These are phyloP conservation scores for Ephestia elutella DNA, from an alignment of 1,140 invertebrate species.

Conservation along the genomic window DNA sequence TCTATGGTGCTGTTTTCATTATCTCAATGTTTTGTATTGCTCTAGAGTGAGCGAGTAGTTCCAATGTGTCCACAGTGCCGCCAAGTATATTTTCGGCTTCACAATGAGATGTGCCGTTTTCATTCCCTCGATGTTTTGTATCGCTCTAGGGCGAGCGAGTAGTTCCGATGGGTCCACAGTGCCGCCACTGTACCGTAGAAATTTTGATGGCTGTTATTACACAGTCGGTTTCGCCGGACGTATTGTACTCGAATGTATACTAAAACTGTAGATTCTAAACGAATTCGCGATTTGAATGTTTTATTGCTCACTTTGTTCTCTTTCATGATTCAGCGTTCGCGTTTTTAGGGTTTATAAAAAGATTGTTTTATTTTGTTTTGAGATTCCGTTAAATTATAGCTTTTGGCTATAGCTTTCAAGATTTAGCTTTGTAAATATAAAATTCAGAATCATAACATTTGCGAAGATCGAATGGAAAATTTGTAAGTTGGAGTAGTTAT, in stretches of 20 bases:
- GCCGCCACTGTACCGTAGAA: conserved; percentile 51
- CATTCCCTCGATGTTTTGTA: conserved; percentile 22
- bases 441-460: no score
- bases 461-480: no score
- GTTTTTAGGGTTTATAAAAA: not conserved
- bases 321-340: not conserved
- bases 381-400: no score
- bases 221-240: conserved; percentile 57
- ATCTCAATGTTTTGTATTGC: no score
- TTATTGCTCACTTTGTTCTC: conserved; percentile 8
- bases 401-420: no score
- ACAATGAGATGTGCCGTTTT: no score
- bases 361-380: not conserved
- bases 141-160: conserved; percentile 37
- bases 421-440: no score
- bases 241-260: conserved; percentile 47
- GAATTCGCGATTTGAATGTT: conserved; percentile 13
- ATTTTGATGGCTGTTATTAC: conserved; percentile 65
- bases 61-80: no score
- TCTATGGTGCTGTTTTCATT: no score
- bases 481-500: no score
- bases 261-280: conserved; percentile 23
- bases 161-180: conserved; percentile 48
- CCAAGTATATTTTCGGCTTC: no score
- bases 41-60: no score